Conservation (phyloP, 2,113 vertebrate species). For the Xiphophorus hellerii region DNA sequence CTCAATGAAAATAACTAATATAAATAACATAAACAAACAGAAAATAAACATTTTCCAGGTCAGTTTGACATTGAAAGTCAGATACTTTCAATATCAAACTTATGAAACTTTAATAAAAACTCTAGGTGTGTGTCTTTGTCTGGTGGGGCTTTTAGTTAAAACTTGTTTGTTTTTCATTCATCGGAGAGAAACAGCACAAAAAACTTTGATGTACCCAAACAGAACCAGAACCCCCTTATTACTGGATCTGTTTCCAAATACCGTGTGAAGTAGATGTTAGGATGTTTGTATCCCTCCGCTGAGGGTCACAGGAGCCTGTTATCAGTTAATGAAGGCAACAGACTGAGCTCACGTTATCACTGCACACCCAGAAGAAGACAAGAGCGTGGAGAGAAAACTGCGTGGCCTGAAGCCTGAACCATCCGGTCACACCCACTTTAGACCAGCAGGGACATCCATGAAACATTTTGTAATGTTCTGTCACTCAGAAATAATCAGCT, state of each 20-base stretch:
- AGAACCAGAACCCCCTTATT: no score
- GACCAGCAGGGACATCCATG: conserved; percentile 17
- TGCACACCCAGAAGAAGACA: conserved; percentile 47
- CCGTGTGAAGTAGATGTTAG: conserved; percentile 19
- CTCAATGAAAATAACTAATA: no score
- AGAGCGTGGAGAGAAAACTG: conserved; percentile 29
- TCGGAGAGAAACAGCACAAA: no score
- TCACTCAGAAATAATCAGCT: not conserved
- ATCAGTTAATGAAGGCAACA: conserved; percentile 53
- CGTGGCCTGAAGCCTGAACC: conserved; percentile 25
- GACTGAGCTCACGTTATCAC: conserved; percentile 65
- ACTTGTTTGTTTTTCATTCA: not conserved
- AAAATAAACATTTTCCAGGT: no score
- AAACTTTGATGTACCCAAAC: no score
- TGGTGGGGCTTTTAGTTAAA: no score
- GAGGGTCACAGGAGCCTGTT: conserved; percentile 48
- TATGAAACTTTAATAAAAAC: no score
- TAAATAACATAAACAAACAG: no score
- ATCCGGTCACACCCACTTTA: conserved; percentile 63
- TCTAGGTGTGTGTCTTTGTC: no score
- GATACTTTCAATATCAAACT: no score
- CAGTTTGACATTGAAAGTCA: no score
- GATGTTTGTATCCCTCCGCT: conserved; percentile 37
- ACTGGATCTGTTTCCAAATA: conserved; percentile 6
- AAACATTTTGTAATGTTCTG: not conserved